Percentiles rank a stretch among this genome's conserved stretches.
These are phyloP conservation scores for Clarias fuscus DNA, from an alignment of 2,797 vertebrate species.

Conservation along the genomic window DNA sequence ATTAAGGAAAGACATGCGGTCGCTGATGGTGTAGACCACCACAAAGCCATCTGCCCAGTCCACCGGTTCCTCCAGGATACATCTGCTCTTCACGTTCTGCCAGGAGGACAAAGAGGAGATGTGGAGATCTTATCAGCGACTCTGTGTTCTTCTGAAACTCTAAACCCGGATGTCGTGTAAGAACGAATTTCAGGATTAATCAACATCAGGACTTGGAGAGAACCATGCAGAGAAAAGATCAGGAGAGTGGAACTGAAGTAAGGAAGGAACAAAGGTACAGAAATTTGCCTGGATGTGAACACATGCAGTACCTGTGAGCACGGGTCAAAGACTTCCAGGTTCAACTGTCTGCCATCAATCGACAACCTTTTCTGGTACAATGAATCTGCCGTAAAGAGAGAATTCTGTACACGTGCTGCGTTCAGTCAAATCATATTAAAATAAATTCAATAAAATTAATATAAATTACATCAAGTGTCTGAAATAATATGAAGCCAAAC, in stretches of 20 bases:
- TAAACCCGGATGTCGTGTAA: slow-evolving; percentile 6
- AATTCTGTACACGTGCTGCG: neutral
- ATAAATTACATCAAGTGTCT: neutral
- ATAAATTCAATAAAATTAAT: too few relatives aligned
- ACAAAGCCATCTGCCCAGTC: slow-evolving; percentile 79
- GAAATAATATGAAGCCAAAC: neutral
- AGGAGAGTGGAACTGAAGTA: neutral
- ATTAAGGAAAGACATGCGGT: slow-evolving; percentile 72
- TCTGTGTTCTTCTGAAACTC: slow-evolving; percentile 1
- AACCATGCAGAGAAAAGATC: neutral
- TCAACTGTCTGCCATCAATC: slow-evolving; percentile 64
- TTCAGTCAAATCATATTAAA: neutral
- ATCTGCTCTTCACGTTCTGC: slow-evolving; percentile 70
- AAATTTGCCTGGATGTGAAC: too few relatives aligned
- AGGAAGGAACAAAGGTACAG: neutral
- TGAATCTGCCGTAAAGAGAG: slow-evolving; percentile 57
- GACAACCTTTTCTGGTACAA: slow-evolving; percentile 66
- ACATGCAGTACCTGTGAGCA: slow-evolving; percentile 59
- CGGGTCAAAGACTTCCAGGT: slow-evolving; percentile 67
- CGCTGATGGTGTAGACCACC: slow-evolving; percentile 80
- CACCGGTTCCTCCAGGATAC: slow-evolving; percentile 74
- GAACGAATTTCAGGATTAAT: neutral
- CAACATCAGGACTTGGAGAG: neutral
- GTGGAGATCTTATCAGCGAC: slow-evolving; percentile 23
- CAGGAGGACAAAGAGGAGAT: slow-evolving; percentile 1